Percentiles rank a stretch among this genome's conserved stretches.
These are phyloP conservation scores for Doris montereyensis DNA, from an alignment of 2,888 invertebrate species.

Conservation along the genomic window DNA sequence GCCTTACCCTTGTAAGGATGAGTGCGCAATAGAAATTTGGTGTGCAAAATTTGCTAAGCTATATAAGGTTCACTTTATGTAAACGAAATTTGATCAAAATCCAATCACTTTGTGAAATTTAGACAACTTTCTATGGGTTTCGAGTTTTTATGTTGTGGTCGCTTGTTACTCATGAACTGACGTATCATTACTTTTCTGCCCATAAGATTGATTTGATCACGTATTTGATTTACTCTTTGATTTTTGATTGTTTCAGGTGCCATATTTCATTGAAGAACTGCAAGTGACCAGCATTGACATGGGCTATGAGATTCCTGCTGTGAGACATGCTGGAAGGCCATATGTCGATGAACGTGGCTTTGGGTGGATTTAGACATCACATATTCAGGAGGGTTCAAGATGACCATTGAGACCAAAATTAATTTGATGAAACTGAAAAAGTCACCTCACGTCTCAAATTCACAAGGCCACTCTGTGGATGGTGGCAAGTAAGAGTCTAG, in stretches of 20 bases:
- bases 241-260: constrained; percentile 77
- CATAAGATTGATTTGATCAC: too few species aligned
- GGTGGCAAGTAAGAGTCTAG: constrained; percentile 22
- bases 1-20: too few species aligned
- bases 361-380: constrained; percentile 90
- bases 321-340: constrained; percentile 75
- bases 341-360: constrained; percentile 85
- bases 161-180: too few species aligned
- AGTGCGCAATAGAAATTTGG: too few species aligned
- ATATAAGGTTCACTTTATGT: too few species aligned
- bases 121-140: too few species aligned
- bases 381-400: constrained; percentile 82
- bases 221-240: too few species aligned
- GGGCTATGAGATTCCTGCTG: constrained; percentile 74
- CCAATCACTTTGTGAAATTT: too few species aligned
- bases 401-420: constrained; percentile 90
- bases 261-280: constrained; percentile 90
- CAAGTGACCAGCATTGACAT: constrained; percentile 83
- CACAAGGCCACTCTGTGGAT: constrained; percentile 30
- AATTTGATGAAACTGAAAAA: constrained; percentile 82
- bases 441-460: constrained; percentile 24
- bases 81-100: too few species aligned
- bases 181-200: too few species aligned
- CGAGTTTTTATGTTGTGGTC: too few species aligned
- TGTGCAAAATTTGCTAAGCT: too few species aligned